phyloP scores from a whole-genome alignment of 2,888 invertebrate genomes.

The Phortica okadai region DNA sequence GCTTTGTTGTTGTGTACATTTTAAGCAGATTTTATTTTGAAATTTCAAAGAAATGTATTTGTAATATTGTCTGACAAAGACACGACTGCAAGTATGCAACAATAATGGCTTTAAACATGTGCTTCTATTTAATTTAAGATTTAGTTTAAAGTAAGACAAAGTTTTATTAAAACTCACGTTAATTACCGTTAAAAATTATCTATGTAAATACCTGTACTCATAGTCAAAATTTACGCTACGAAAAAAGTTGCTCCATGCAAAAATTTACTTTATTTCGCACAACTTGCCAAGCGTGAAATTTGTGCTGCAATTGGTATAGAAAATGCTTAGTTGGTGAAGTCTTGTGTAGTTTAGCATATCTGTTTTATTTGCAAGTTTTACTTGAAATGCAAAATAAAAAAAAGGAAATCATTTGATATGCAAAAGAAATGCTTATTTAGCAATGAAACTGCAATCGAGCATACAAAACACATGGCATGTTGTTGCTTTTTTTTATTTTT shows the following conservation, averaged over 20 bases:
- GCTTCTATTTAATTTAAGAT: not conserved
- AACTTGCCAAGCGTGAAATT: not conserved
- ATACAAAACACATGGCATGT: constrained; percentile 28
- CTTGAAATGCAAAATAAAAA: constrained; percentile 3
- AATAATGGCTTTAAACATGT: not conserved
- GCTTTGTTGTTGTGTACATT: too few relatives aligned
- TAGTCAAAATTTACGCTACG: not conserved
- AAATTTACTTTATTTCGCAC: not conserved
- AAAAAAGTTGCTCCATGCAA: not conserved
- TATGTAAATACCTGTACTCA: constrained; percentile 13
- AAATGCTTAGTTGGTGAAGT: not conserved
- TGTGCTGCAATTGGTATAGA: not conserved
- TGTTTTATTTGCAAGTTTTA: not conserved
- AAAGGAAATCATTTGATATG: constrained; percentile 25
- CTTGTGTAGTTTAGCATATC: not conserved
- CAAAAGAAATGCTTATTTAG: constrained; percentile 37
- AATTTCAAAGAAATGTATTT: not conserved
- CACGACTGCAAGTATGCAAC: not conserved
- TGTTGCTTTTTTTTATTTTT: not conserved
- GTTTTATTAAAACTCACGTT: constrained; percentile 14
- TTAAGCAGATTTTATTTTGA: not conserved
- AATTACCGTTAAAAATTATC: constrained; percentile 19
- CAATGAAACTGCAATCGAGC: constrained; percentile 34
- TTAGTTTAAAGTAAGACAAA: not conserved
- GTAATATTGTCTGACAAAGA: not conserved